Evolutionary conservation across 2,888 invertebrate genomes (phyloP), one percentile per base, ranked within the genome.

Genomic region (Acleris laterana): DNA sequence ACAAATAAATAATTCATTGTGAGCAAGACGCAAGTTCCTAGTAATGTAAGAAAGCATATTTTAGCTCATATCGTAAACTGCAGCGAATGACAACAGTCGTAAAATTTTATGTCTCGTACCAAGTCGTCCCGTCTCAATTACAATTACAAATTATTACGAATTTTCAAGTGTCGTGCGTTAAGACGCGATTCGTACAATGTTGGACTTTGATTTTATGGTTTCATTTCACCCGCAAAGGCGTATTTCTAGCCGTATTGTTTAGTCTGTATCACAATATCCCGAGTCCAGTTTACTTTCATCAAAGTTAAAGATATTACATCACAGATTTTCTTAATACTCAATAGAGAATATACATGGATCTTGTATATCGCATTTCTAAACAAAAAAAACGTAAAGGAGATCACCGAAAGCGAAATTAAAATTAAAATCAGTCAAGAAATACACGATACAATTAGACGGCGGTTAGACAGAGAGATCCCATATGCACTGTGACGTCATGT

Each of bases 61-160:
- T 89, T 81, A 87, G 80, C 79, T 82, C 85, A 84, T 87, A 88
- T 90, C 90, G 84, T 91, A 90, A 91, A 91, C 77, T 85, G 79
- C 82, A 81, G 74, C 79, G 81, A 87, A 86, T 90, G 90, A 90
- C 90, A 90, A 85, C 79, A 82, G 80, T 83, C 89, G 79, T 92
- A 86, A 92, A 92, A 78, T 85, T 90, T 90, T 88, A 92, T 86
- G 88, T 78, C 77, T 77, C 70, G 82, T 79, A 79, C 82, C 77
- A 83, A 81, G 83, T 79, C 83, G 83, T 80, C 80, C 80, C 82
- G 80, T 83, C 88, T 85, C 89, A 87, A 92, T 92, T 91, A 90
- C 88, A 92, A 91, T 90, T 88, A 90, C 91, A 91, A 90, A 91
- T 90, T 88, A 89, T 87, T 88, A 87, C 86, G 87, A 88, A 90